phyloP scores from a whole-genome alignment of 2,113 vertebrate species.

The Bos indicus region DNA sequence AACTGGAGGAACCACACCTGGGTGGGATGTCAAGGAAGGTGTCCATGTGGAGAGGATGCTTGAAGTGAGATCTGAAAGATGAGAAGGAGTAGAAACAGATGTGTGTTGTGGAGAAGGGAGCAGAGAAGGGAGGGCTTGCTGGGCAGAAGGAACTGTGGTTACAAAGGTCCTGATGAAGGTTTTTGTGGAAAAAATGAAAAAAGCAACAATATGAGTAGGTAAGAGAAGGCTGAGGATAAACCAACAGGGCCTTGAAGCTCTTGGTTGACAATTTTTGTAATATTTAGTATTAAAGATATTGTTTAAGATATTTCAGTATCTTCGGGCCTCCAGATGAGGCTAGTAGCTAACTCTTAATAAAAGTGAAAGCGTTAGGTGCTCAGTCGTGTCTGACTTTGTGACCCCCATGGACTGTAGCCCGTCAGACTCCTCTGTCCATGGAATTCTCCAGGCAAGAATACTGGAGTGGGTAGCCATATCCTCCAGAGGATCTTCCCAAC shows the following conservation, averaged over 20 bases:
- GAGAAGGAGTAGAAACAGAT: not conserved
- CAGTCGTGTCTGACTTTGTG: not conserved
- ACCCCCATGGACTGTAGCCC: not conserved
- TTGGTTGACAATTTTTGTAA: not conserved
- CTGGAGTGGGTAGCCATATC: not conserved
- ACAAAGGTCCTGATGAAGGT: not conserved
- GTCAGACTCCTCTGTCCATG: not conserved
- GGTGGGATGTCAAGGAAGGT: not conserved
- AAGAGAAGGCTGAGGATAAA: not conserved
- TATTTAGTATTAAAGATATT: not conserved
- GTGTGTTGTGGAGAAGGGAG: not conserved
- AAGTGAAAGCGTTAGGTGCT: not conserved
- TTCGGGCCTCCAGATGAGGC: not conserved
- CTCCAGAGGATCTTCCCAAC: not conserved
- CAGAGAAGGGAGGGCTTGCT: no score
- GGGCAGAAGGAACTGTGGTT: not conserved
- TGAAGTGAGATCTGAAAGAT: not conserved
- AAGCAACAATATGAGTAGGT: not conserved
- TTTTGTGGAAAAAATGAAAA: not conserved
- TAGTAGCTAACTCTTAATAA: not conserved
- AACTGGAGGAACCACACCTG: not conserved
- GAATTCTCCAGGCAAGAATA: not conserved
- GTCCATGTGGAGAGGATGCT: not conserved
- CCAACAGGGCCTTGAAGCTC: not conserved
- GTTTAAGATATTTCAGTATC: not conserved